Conservation (phyloP, 1,140 invertebrate species). For the Drosophila aff. region DNA sequence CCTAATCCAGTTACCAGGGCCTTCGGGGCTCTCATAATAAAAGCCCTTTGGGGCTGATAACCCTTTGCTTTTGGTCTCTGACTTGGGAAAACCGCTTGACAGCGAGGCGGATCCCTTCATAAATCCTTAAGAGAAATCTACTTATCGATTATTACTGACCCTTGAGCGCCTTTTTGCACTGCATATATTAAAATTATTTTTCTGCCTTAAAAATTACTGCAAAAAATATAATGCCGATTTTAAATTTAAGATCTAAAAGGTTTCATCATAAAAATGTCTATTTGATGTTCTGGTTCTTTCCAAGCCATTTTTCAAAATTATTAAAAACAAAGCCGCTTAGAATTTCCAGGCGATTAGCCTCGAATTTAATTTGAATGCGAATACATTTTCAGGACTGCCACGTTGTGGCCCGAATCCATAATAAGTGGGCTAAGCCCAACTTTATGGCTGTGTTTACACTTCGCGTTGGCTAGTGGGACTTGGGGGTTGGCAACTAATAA, state of each 20-base stretch:
- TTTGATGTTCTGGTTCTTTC: background rate
- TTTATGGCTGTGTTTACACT: conserved; percentile 21
- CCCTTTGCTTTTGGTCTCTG: background rate
- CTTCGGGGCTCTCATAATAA: background rate
- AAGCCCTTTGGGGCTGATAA: conserved; percentile 7
- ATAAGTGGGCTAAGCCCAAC: conserved; percentile 26
- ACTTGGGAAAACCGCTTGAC: background rate
- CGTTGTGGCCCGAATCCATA: conserved; percentile 30
- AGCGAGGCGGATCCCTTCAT: background rate
- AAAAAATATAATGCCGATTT: background rate
- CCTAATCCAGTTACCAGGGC: conserved; percentile 35
- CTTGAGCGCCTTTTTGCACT: no score
- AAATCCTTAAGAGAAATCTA: background rate
- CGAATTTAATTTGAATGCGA: background rate
- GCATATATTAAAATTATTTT: background rate
- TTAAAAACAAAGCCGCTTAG: background rate
- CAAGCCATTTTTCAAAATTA: background rate
- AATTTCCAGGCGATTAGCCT: conserved; percentile 9
- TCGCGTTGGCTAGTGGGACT: background rate
- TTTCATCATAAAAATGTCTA: background rate
- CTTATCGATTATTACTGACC: background rate
- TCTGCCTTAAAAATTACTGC: background rate
- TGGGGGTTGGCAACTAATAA: background rate
- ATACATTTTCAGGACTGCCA: background rate
- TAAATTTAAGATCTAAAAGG: background rate